Evolutionary conservation across 37 sponge, comb jelly and placozoan species (phyloP).

Genomic region (Crambe crambe): DNA sequence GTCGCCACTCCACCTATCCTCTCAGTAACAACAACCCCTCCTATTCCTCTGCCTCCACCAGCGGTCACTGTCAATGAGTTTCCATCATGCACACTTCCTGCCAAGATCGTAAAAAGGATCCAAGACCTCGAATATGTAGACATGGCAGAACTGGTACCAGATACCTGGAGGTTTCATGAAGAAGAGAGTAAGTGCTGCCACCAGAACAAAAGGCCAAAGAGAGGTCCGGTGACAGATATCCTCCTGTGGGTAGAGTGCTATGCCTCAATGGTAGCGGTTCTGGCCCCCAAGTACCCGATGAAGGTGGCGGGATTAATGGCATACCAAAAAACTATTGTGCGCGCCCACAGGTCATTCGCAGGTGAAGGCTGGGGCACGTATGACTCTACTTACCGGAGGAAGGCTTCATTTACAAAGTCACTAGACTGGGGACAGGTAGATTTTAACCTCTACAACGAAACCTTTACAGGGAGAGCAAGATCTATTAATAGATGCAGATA

Average conservation of each 20-base stretch:
- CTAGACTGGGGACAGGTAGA: slow-evolving; percentile 44
- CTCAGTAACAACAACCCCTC: too few species aligned
- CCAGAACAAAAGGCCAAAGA: background rate
- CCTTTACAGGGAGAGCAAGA: slow-evolving; percentile 27
- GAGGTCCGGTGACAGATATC: slow-evolving; percentile 33
- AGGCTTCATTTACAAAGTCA: background rate
- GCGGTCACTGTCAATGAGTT: too few species aligned
- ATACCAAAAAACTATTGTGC: slow-evolving; percentile 1
- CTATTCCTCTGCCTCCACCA: too few species aligned
- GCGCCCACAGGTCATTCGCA: background rate
- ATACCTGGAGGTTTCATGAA: slow-evolving; percentile 15
- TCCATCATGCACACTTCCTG: background rate
- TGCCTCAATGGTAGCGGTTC: slow-evolving; percentile 22
- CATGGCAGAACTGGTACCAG: slow-evolving; percentile 35
- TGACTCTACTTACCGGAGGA: slow-evolving; percentile 9
- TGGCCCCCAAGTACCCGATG: slow-evolving; percentile 14
- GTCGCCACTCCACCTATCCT: too few species aligned
- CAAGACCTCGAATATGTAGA: slow-evolving; percentile 25
- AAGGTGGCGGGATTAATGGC: slow-evolving; percentile 15
- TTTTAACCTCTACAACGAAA: slow-evolving; percentile 28
- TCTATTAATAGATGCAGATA: background rate
- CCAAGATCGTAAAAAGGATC: slow-evolving; percentile 6
- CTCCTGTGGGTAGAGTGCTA: slow-evolving; percentile 37
- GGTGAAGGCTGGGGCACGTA: slow-evolving; percentile 33
- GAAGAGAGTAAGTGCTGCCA: slow-evolving; percentile 14